These are phyloP conservation scores for Nansenia antarctica DNA, from an alignment of 2,113 vertebrate species.

Conservation along the genomic window DNA sequence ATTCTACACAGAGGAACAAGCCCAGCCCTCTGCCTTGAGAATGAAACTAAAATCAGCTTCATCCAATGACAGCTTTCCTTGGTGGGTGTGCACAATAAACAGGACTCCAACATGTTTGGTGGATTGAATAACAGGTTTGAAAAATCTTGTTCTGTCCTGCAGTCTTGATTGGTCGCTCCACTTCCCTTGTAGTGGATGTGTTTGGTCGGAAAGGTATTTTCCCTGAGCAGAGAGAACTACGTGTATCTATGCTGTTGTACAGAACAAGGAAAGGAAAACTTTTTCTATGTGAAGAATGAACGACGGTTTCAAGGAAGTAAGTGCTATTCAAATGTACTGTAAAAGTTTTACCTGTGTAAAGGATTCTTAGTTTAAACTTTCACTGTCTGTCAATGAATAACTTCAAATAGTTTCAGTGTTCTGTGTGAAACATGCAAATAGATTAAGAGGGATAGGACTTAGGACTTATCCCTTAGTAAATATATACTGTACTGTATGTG, in stretches of 20 bases:
- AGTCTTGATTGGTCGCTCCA: not conserved
- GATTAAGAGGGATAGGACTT: not conserved
- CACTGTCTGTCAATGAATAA: not conserved
- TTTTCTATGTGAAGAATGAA: constrained; percentile 40
- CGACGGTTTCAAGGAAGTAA: constrained; percentile 55
- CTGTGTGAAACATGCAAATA: not conserved
- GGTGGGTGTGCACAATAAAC: not conserved
- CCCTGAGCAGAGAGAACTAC: constrained; percentile 14
- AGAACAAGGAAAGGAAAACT: not conserved
- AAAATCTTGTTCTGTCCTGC: constrained; percentile 30
- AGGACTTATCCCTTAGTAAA: not conserved
- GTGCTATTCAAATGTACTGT: constrained; percentile 32
- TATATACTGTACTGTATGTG: not conserved
- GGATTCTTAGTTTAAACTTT: not conserved
- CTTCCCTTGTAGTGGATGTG: not conserved
- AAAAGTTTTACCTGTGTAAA: not conserved
- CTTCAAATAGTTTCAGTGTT: not conserved
- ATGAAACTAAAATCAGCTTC: constrained; percentile 10
- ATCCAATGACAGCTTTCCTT: not conserved
- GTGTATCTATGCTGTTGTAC: not conserved
- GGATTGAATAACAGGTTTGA: constrained; percentile 40
- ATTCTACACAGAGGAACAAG: constrained; percentile 23
- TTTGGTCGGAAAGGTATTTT: not conserved
- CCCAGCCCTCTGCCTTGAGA: constrained; percentile 30
- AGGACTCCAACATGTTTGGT: not conserved